phyloP scores from a whole-genome alignment of 2,797 vertebrate genomes.

The Rhinatrema bivittatum region DNA sequence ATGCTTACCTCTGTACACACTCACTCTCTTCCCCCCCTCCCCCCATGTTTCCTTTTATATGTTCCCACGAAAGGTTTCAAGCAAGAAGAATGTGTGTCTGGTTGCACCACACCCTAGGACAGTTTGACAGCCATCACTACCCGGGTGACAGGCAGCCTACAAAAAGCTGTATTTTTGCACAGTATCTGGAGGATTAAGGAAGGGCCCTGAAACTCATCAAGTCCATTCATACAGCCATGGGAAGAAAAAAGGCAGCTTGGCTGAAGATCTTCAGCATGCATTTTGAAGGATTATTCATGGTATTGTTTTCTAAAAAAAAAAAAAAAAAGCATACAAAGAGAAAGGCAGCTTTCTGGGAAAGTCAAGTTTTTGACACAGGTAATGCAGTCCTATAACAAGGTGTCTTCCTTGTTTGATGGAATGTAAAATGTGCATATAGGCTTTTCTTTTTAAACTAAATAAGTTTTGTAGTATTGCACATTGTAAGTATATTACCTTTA shows the following conservation, averaged over 20 bases:
- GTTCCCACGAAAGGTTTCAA: too few species aligned
- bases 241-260: too few species aligned
- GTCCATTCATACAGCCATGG: too few species aligned
- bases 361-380: background rate
- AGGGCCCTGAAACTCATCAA: too few species aligned
- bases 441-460: constrained; percentile 12
- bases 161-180: constrained; percentile 9
- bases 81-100: background rate
- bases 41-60: too few species aligned
- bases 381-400: constrained; percentile 3
- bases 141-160: constrained; percentile 4
- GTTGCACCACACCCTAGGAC: constrained; percentile 15
- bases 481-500: constrained; percentile 15
- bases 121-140: constrained; percentile 18
- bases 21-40: too few species aligned
- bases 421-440: constrained; percentile 25
- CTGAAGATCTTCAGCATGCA: too few species aligned
- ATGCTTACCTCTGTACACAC: too few species aligned
- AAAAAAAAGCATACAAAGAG: constrained; percentile 26
- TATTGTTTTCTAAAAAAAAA: constrained; percentile 21
- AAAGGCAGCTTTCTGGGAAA: constrained; percentile 20
- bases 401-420: constrained; percentile 16
- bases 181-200: constrained; percentile 26
- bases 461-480: constrained; percentile 9
- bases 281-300: constrained; percentile 27